These are phyloP conservation scores for Nothobranchius kuhntae DNA, from an alignment of 2,113 vertebrate species.

Conservation along the genomic window DNA sequence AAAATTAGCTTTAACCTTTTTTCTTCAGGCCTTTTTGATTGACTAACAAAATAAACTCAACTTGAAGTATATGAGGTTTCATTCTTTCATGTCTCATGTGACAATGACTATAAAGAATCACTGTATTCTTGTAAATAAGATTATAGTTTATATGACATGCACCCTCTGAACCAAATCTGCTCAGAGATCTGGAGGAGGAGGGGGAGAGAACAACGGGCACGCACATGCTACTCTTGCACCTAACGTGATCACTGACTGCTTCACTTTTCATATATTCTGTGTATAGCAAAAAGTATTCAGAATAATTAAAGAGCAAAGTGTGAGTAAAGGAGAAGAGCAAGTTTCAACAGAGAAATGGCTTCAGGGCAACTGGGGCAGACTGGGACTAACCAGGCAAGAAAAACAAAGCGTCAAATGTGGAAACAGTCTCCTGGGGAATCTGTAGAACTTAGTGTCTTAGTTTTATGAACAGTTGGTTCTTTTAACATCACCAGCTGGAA, in stretches of 20 bases:
- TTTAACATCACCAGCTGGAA: too few relatives aligned
- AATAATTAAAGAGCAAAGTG: constrained; percentile 60
- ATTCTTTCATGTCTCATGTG: too few relatives aligned
- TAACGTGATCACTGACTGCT: constrained; percentile 42
- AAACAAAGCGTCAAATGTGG: neutral
- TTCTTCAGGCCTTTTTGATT: too few relatives aligned
- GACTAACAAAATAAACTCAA: too few relatives aligned
- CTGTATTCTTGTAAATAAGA: neutral
- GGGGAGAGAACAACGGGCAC: constrained; percentile 56
- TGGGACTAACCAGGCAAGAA: constrained; percentile 24
- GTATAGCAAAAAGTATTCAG: constrained; percentile 15
- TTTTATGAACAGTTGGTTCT: too few relatives aligned
- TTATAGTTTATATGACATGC: constrained; percentile 4
- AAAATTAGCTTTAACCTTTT: too few relatives aligned
- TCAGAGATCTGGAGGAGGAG: neutral
- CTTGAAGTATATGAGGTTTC: too few relatives aligned
- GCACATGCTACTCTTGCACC: constrained; percentile 52
- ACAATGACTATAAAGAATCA: too few relatives aligned
- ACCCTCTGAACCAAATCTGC: neutral
- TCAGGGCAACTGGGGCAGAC: constrained; percentile 44
- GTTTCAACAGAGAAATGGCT: constrained; percentile 57
- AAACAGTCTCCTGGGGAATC: neutral
- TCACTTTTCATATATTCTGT: constrained; percentile 29
- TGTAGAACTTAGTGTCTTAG: too few relatives aligned
- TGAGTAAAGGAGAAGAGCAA: constrained; percentile 38